Conservation (phyloP, 2,113 vertebrate species). For the Tychaedon coryphoeus region DNA sequence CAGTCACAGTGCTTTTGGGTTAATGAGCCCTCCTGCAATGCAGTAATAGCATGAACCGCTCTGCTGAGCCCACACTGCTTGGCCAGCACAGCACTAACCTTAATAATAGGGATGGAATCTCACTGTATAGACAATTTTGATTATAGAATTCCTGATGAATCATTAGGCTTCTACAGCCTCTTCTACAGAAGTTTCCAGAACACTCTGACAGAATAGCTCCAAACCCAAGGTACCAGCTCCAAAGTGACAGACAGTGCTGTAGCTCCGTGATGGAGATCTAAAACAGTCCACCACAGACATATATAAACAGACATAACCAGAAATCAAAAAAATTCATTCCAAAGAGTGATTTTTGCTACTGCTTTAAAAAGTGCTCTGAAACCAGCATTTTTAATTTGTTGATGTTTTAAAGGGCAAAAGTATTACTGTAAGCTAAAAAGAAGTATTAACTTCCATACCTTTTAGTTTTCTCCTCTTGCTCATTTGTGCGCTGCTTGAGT, state of each 20-base stretch:
- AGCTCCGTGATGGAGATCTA: not conserved
- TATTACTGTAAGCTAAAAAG: not conserved
- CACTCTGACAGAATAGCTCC: not conserved
- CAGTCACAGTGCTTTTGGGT: not conserved
- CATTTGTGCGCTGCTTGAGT: slow-evolving; percentile 84
- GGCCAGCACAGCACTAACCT: not conserved
- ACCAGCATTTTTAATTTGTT: not conserved
- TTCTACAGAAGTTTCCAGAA: not conserved
- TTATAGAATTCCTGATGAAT: not conserved
- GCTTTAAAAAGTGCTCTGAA: not conserved
- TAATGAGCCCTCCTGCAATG: not conserved
- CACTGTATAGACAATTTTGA: not conserved
- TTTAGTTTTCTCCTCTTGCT: slow-evolving; percentile 91
- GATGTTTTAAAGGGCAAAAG: slow-evolving; percentile 10
- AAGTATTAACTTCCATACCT: slow-evolving; percentile 73
- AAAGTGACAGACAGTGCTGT: not conserved
- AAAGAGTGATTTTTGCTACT: not conserved
- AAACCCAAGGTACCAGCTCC: not conserved
- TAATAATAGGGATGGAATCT: not conserved
- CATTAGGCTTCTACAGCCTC: not conserved
- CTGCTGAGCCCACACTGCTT: not conserved
- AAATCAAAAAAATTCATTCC: not conserved
- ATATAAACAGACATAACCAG: not conserved
- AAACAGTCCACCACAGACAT: not conserved
- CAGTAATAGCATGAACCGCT: not conserved